These are phyloP conservation scores for Drosophila erecta DNA, from an alignment of 1,140 invertebrate species.

Conservation along the genomic window DNA sequence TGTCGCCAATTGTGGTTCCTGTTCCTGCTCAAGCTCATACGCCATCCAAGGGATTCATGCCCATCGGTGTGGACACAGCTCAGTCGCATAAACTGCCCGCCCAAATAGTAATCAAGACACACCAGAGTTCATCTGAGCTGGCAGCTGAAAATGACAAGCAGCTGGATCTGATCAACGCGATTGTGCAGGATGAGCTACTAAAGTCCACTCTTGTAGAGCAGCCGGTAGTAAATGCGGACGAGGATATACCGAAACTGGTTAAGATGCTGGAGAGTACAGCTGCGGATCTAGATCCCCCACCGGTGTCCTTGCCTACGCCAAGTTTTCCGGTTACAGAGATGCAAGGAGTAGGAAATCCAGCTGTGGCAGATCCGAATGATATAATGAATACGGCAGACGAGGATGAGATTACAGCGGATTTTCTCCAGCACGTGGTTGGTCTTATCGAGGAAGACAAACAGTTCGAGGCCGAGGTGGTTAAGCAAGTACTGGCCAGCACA, in stretches of 20 bases:
- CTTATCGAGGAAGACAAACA: conserved; percentile 88
- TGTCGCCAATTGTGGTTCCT: conserved; percentile 2
- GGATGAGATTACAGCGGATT: conserved; percentile 88
- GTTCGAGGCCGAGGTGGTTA: conserved; percentile 89
- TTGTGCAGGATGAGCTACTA: conserved; percentile 71
- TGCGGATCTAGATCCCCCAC: conserved; percentile 42
- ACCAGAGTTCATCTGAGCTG: conserved; percentile 76
- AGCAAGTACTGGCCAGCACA: conserved; percentile 85
- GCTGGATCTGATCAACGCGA: conserved; percentile 81
- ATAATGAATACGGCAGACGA: conserved; percentile 84
- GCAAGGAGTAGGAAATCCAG: neutral
- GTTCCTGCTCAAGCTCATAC: conserved; percentile 4
- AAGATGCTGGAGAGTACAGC: conserved; percentile 83
- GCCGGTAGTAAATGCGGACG: conserved; percentile 50
- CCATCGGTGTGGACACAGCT: conserved; percentile 69
- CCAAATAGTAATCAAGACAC: conserved; percentile 79
- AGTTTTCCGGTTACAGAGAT: conserved; percentile 8
- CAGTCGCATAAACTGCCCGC: conserved; percentile 80
- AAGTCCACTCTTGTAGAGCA: conserved; percentile 55
- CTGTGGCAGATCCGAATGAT: conserved; percentile 53
- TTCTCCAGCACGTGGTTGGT: conserved; percentile 88
- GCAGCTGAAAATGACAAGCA: conserved; percentile 81
- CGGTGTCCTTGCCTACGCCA: neutral
- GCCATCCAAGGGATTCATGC: conserved; percentile 72
- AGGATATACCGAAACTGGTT: conserved; percentile 80